These are phyloP conservation scores for Dasypogon diadema DNA, from an alignment of 2,888 invertebrate species.

Conservation along the genomic window DNA sequence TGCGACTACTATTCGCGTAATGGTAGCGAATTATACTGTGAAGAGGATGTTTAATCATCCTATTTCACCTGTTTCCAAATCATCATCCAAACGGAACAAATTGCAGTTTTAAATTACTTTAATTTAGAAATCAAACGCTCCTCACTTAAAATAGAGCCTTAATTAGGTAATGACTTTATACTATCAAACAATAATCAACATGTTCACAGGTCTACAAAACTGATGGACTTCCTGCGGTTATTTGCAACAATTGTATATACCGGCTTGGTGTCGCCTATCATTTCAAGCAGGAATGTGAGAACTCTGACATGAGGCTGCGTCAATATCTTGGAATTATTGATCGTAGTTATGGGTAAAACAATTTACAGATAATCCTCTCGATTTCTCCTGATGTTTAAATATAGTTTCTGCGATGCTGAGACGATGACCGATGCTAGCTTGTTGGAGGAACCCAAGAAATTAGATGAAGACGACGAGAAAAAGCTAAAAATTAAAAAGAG, in stretches of 20 bases:
- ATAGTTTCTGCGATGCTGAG: conserved; percentile 71
- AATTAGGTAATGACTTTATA: no score
- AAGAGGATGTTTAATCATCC: no score
- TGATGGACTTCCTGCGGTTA: conserved; percentile 73
- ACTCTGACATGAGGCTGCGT: conserved; percentile 72
- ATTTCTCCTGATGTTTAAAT: no score
- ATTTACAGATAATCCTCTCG: no score
- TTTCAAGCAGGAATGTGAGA: conserved; percentile 75
- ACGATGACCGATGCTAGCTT: conserved; percentile 71
- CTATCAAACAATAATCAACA: background rate
- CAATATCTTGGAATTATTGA: conserved; percentile 72
- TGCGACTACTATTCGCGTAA: no score
- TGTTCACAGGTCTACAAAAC: conserved; percentile 69
- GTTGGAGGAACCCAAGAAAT: conserved; percentile 51
- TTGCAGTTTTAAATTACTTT: no score
- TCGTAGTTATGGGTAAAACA: conserved; percentile 62
- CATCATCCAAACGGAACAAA: no score
- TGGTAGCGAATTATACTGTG: no score
- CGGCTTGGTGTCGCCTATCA: conserved; percentile 74
- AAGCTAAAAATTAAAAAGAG: conserved; percentile 59
- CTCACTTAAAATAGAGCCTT: no score
- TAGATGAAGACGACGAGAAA: conserved; percentile 59
- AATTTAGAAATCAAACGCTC: no score
- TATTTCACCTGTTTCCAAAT: no score
- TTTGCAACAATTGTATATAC: conserved; percentile 75